Evolutionary conservation across 2,797 vertebrate genomes (phyloP).

Genomic region (Galaxias olidus): DNA sequence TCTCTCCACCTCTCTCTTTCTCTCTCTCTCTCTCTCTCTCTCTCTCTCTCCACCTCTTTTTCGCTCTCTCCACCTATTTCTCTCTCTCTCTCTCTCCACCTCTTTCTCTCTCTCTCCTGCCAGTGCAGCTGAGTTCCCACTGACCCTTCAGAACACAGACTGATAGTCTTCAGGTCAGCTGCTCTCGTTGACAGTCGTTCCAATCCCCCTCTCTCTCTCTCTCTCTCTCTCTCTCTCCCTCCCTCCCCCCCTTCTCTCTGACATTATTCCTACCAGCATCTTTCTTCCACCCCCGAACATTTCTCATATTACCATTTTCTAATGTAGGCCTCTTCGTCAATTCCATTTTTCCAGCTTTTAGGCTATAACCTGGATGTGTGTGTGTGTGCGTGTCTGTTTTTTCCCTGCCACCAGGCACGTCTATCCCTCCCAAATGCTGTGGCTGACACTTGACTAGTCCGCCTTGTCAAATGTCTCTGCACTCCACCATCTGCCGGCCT

Average conservation of each 20-base stretch:
- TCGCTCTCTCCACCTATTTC: not conserved
- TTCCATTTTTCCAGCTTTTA: no score
- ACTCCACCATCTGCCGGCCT: conserved; percentile 5
- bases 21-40: not conserved
- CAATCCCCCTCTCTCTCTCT: not conserved
- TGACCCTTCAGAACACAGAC: conserved; percentile 22
- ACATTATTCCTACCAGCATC: not conserved
- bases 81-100: not conserved
- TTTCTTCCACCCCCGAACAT: not conserved
- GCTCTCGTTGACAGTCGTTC: conserved; percentile 6
- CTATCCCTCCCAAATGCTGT: no score
- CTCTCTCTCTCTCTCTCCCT: conserved; percentile 6
- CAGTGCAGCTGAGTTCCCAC: conserved; percentile 43
- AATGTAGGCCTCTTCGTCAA: no score
- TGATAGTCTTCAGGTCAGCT: conserved; percentile 19
- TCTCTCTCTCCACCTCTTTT: no score
- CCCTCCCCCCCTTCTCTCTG: conserved; percentile 17
- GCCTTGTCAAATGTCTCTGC: not conserved
- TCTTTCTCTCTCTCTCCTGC: not conserved
- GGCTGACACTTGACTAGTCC: no score
- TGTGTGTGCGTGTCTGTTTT: no score
- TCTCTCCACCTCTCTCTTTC: not conserved
- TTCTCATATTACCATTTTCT: no score
- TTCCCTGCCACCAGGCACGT: no score
- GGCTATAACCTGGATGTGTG: no score